A percentile compares a stretch with the other conserved stretches of the same genome.
These are phyloP conservation scores for Camponotus fellah DNA, from an alignment of 2,888 invertebrate species.

Conservation along the genomic window DNA sequence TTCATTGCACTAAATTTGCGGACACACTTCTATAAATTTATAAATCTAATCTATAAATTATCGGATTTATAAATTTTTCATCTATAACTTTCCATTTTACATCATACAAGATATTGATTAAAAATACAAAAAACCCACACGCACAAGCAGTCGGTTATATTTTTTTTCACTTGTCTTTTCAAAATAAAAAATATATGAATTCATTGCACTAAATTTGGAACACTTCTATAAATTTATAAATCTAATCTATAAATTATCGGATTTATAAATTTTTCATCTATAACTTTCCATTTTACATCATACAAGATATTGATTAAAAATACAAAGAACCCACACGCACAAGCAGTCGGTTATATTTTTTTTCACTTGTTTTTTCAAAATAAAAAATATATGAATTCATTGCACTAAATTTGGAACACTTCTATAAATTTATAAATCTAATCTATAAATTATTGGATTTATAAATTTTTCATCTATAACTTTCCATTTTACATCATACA, in stretches of 20 bases:
- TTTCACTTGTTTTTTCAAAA: background rate
- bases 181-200: background rate
- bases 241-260: background rate
- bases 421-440: no score
- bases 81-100: background rate
- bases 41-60: no score
- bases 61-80: background rate
- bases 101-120: background rate
- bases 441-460: background rate
- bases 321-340: slow-evolving; percentile 23
- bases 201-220: background rate
- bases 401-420: no score
- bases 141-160: background rate
- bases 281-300: background rate
- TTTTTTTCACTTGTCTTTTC: background rate
- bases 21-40: no score
- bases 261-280: background rate
- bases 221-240: no score
- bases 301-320: background rate
- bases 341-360: background rate
- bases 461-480: background rate
- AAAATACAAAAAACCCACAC: slow-evolving; percentile 24
- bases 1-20: background rate
- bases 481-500: background rate
- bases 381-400: background rate